These are phyloP conservation scores for Papilio aristodemus DNA, from an alignment of 1,140 invertebrate species.

Conservation along the genomic window DNA sequence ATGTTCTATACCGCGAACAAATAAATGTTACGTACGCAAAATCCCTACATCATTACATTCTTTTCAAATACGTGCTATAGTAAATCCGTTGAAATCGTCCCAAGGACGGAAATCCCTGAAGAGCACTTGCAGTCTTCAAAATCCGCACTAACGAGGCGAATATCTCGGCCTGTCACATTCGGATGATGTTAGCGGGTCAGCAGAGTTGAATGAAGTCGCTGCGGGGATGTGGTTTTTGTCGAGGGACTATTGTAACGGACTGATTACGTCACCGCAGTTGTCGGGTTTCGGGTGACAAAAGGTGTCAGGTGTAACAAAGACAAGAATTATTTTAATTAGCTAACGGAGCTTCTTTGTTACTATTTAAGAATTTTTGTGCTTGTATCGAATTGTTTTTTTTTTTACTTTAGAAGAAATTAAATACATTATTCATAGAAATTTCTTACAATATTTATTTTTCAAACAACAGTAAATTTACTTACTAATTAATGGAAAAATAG, in stretches of 20 bases:
- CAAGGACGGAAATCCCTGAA: constrained; percentile 30
- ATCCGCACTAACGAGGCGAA: constrained; percentile 55
- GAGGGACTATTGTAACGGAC: constrained; percentile 41
- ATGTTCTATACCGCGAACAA: neutral
- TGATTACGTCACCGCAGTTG: constrained; percentile 40
- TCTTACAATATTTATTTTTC: too few relatives aligned
- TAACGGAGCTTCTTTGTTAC: neutral
- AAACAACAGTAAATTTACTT: too few relatives aligned
- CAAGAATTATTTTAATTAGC: constrained; percentile 31
- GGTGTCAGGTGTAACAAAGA: constrained; percentile 38
- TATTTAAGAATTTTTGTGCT: neutral
- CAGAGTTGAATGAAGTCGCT: constrained; percentile 36
- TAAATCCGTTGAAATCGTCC: constrained; percentile 30
- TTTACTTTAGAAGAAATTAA: neutral
- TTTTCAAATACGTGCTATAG: constrained; percentile 22
- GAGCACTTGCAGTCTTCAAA: constrained; percentile 46
- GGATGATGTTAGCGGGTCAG: constrained; percentile 48
- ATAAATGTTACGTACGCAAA: neutral
- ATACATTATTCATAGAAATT: too few relatives aligned
- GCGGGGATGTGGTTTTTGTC: constrained; percentile 42
- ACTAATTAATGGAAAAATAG: too few relatives aligned
- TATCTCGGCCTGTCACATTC: constrained; percentile 48
- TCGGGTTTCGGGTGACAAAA: constrained; percentile 31
- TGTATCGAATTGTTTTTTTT: neutral
- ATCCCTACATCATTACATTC: constrained; percentile 28